Percentiles rank a stretch among this genome's conserved stretches.
These are phyloP conservation scores for Oreocharis arfaki DNA, from an alignment of 2,113 vertebrate genomes.

Conservation along the genomic window DNA sequence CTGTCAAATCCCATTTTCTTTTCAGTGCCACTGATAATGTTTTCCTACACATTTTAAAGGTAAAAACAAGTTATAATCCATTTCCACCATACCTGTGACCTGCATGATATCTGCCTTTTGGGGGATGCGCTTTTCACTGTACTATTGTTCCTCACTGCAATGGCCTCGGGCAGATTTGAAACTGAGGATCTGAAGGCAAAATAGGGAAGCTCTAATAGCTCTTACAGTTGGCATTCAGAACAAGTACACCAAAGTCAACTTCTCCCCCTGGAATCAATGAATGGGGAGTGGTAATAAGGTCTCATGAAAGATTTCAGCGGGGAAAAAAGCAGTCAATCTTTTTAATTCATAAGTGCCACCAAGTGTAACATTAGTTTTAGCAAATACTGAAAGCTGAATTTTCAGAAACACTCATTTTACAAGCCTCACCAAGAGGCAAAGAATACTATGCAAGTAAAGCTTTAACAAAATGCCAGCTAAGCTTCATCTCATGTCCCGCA, in stretches of 20 bases:
- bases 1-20: background rate
- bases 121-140: background rate
- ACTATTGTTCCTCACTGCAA: background rate
- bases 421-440: background rate
- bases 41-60: background rate
- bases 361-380: background rate
- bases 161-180: background rate
- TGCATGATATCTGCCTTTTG: background rate
- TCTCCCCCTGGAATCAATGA: background rate
- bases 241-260: background rate
- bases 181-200: constrained; percentile 2
- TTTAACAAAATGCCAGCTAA: background rate
- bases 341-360: background rate
- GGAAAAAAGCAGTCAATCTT: background rate
- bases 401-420: background rate
- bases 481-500: background rate
- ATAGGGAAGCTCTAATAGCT: background rate
- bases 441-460: background rate
- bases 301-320: background rate
- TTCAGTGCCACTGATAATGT: background rate
- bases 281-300: background rate
- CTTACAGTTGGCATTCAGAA: background rate
- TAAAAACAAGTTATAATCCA: background rate
- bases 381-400: background rate
- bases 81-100: background rate